A percentile compares a stretch with the other conserved stretches of the same genome.
Conservation (phyloP, 2,113 vertebrate species). For the Aix galericulata region DNA sequence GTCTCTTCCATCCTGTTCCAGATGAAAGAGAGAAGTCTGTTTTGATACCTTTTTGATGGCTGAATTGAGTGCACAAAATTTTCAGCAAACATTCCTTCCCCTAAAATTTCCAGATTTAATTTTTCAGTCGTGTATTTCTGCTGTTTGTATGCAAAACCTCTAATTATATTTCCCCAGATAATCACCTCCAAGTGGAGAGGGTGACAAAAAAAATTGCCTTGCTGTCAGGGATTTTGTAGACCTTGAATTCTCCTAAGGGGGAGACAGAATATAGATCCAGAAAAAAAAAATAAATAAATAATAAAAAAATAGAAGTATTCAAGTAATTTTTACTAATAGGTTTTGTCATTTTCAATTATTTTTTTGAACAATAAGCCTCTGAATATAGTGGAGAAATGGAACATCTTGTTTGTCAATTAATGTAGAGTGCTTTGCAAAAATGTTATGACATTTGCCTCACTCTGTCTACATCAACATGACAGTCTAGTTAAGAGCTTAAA, state of each 20-base stretch:
- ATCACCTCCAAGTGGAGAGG: neutral
- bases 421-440: neutral
- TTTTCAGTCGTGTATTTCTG: neutral
- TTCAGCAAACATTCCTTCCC: neutral
- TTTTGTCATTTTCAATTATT: neutral
- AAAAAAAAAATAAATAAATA: neutral
- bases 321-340: neutral
- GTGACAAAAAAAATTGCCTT: neutral
- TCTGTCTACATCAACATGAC: neutral
- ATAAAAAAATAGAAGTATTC: neutral
- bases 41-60: neutral
- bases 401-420: conserved; percentile 49
- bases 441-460: neutral
- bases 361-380: neutral
- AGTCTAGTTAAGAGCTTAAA: neutral
- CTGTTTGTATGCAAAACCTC: neutral
- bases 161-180: neutral
- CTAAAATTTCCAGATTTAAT: neutral
- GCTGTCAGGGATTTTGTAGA: neutral
- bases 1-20: neutral
- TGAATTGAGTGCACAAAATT: neutral
- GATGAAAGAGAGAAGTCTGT: neutral
- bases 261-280: neutral
- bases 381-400: neutral
- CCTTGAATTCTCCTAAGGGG: neutral